A percentile compares a stretch with the other conserved stretches of the same genome.
Conservation (phyloP, 2,888 invertebrate genomes). For the Melanotus villosus region DNA sequence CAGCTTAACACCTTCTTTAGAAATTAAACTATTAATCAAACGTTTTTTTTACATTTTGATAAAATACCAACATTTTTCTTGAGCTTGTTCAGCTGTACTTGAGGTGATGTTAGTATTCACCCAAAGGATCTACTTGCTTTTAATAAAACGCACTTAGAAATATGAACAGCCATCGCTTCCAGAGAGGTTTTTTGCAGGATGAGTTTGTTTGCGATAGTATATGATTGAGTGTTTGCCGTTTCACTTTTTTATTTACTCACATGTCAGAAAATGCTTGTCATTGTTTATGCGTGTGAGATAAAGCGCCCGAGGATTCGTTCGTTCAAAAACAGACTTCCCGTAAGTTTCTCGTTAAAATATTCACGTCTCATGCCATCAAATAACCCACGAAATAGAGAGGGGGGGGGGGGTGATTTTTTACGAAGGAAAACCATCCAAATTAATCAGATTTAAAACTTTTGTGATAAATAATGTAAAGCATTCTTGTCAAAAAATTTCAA, state of each 20-base stretch:
- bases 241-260: conserved; percentile 2
- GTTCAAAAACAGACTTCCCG: not conserved
- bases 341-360: not conserved
- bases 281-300: not conserved
- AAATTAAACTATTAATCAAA: too few species aligned
- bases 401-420: not conserved
- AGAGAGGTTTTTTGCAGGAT: not conserved
- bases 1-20: too few species aligned
- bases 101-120: not conserved
- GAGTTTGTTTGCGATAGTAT: not conserved
- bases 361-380: too few species aligned
- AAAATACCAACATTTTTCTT: not conserved
- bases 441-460: conserved; percentile 12
- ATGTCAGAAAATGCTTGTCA: not conserved
- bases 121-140: not conserved
- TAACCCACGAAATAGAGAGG: too few species aligned
- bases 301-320: not conserved
- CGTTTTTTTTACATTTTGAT: not conserved
- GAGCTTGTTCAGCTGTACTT: not conserved
- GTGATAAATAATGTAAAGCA: conserved; percentile 12
- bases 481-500: conserved; percentile 30
- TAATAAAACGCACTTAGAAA: conserved; percentile 1
- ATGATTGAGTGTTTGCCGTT: conserved; percentile 14
- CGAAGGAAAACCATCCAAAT: conserved; percentile 3
- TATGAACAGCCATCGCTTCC: not conserved